Evolutionary conservation across 2,113 vertebrate species (phyloP), one percentile per base, ranked within the genome.

Genomic region (Hemiscyllium ocellatum): DNA sequence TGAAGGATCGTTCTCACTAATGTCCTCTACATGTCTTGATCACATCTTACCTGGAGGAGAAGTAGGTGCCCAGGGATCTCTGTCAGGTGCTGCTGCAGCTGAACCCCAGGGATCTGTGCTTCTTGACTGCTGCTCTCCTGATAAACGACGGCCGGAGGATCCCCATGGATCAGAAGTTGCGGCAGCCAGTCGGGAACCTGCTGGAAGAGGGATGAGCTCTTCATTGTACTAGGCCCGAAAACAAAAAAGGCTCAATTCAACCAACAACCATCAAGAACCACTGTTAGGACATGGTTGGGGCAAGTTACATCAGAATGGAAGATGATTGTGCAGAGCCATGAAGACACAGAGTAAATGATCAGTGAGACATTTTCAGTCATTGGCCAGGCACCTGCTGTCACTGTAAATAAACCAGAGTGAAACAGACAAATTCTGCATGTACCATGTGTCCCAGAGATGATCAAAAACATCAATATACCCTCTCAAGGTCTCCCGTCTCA

Each of bases 111-210:
- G 94, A 96, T 99, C 99, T 24, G 96, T 97, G 96, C 97, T 98
- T 97, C 98, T 98, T 96, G 98, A 94, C 90, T 98, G 97, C 65
- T 98, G 96, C 96, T 98, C 98, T 86, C 89, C 89, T 15, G 87
- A 91, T 2, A 56, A 56, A 98, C 97, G 86, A 97, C 86, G 94
- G 97, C 96, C 95, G 10, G 98, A 96, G 20, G 97, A 95, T 37
- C 98, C 98, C 99, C 99, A 99, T 0, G 99, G 98, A 96, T 99
- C 99, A 22, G 97, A 97, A 0, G 98, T 97, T 96, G 94, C 26
- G 1, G 61, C 33, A 42, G 94, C 94, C 68, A 95, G 94, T 15
- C 94, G 50, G 94, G 94, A 72, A 72, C 94, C 94, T 95, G 94
- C 94, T 95, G 68, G 24, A 33, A 33, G 68, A 76, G 42, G 24